phyloP scores from a whole-genome alignment of 37 sponge, comb jelly and placozoan species.

The Beroe ovata region DNA sequence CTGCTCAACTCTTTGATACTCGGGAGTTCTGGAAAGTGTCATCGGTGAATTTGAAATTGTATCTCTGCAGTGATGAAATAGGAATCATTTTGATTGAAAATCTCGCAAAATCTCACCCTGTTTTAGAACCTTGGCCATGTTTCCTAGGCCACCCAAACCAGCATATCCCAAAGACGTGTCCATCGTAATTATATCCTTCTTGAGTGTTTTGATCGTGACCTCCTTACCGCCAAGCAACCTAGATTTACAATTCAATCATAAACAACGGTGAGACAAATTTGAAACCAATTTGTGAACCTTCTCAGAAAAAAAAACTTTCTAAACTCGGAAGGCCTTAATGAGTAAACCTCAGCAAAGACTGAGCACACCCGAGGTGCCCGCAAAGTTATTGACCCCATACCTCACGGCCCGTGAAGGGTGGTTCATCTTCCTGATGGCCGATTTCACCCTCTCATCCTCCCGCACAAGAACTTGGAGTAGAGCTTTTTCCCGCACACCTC shows the following conservation, averaged over 20 bases:
- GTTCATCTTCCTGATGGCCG: slow-evolving; percentile 62
- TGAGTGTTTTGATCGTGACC: slow-evolving; percentile 1
- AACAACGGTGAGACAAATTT: no score
- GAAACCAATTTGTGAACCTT: no score
- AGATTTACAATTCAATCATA: no score
- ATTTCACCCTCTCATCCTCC: slow-evolving; percentile 8
- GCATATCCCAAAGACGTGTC: slow-evolving; percentile 38
- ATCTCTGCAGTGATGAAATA: not conserved
- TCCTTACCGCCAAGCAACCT: slow-evolving; percentile 12
- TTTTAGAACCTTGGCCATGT: slow-evolving; percentile 15
- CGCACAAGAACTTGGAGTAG: not conserved
- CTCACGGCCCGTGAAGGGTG: not conserved
- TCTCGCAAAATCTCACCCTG: not conserved
- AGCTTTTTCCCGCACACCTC: slow-evolving; percentile 19
- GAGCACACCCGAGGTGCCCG: no score
- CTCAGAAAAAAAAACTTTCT: no score
- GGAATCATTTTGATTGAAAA: not conserved
- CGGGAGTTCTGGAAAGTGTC: slow-evolving; percentile 42
- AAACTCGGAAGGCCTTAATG: no score
- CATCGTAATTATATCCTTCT: slow-evolving; percentile 30
- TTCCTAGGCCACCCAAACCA: slow-evolving; percentile 33
- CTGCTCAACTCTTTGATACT: slow-evolving; percentile 4
- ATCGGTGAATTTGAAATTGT: no score
- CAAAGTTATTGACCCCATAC: no score
- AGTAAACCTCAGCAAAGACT: no score